These are phyloP conservation scores for Drosophila jambulina DNA, from an alignment of 1,140 invertebrate species.

Conservation along the genomic window DNA sequence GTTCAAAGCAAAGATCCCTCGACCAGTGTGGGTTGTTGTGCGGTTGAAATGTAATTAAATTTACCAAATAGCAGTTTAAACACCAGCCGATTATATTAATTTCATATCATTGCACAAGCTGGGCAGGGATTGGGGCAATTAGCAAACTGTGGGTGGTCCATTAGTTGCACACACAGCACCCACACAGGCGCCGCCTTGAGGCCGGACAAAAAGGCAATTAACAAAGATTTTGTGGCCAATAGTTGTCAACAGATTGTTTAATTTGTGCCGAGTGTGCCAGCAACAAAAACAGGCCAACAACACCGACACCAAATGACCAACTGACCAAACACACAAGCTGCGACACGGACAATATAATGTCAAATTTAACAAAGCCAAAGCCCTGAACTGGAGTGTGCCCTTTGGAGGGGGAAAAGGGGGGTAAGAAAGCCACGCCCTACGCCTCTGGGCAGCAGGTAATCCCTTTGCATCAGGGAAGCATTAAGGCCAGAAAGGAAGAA, in stretches of 20 bases:
- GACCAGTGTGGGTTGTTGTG: conserved; percentile 10
- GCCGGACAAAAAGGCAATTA: conserved; percentile 65
- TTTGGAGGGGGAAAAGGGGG: too few species aligned
- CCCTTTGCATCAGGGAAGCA: too few species aligned
- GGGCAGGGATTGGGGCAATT: conserved; percentile 29
- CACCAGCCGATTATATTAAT: conserved; percentile 53
- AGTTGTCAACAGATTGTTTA: conserved; percentile 68
- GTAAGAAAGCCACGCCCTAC: too few species aligned
- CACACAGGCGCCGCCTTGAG: conserved; percentile 14
- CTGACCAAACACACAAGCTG: conserved; percentile 36
- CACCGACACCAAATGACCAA: conserved; percentile 31
- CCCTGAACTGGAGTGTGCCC: background rate
- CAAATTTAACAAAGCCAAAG: conserved; percentile 6
- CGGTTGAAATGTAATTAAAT: conserved; percentile 42
- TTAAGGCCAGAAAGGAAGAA: too few species aligned
- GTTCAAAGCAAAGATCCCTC: background rate
- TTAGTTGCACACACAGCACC: conserved; percentile 37
- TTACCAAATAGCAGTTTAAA: conserved; percentile 45
- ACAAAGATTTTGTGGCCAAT: conserved; percentile 69
- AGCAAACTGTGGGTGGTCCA: conserved; percentile 38
- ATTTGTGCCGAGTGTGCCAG: conserved; percentile 46
- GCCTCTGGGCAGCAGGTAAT: too few species aligned
- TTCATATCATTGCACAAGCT: conserved; percentile 41
- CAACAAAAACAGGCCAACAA: conserved; percentile 15
- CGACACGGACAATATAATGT: conserved; percentile 29